These are phyloP conservation scores for Stenolophus ochropezus DNA, from an alignment of 2,888 invertebrate species.

Conservation along the genomic window DNA sequence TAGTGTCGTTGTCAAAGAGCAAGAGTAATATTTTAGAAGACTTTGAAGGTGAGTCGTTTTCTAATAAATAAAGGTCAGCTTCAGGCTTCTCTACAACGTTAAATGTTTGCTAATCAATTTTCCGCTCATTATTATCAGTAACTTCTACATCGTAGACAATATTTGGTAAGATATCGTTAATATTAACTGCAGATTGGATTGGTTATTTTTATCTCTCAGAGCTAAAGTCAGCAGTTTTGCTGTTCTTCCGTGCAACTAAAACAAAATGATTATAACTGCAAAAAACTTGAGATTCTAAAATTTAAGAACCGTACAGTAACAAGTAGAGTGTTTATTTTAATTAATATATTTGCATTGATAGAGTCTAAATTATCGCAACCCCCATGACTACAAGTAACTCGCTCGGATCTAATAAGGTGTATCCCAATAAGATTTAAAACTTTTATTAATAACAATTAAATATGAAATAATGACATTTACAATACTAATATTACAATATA, in stretches of 20 bases:
- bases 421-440: neutral
- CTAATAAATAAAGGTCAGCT: neutral
- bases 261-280: neutral
- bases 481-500: neutral
- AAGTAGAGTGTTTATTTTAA: neutral
- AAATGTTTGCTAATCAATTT: neutral
- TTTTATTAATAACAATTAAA: no score
- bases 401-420: neutral
- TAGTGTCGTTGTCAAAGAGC: no score
- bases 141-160: neutral
- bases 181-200: neutral
- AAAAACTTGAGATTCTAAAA: neutral
- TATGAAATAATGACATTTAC: no score
- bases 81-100: neutral
- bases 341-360: neutral
- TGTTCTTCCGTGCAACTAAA: neutral
- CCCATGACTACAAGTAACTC: neutral
- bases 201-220: neutral
- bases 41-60: neutral
- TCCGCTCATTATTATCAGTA: neutral
- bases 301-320: neutral
- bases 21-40: no score
- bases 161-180: neutral
- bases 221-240: neutral
- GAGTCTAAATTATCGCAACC: neutral